Conservation (phyloP, 2,113 vertebrate genomes). For the Pedetes capensis region DNA sequence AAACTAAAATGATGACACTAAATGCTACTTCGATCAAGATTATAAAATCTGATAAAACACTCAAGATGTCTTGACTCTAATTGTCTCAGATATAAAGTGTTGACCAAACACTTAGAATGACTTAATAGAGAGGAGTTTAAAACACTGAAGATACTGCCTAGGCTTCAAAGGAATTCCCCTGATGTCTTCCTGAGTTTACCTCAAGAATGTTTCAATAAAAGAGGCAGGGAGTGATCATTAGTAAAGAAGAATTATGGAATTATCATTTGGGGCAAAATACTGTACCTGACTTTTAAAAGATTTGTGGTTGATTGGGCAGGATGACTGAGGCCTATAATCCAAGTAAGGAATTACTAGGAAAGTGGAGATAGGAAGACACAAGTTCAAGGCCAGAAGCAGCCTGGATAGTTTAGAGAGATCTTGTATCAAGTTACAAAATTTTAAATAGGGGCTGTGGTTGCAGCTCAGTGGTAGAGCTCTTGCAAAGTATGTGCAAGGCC, state of each 20-base stretch:
- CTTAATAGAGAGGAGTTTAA: neutral
- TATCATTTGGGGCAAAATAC: neutral
- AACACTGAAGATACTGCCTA: neutral
- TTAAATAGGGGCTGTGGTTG: too few species aligned
- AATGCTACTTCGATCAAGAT: neutral
- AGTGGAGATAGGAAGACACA: too few species aligned
- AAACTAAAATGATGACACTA: constrained; percentile 43
- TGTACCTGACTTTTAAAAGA: neutral
- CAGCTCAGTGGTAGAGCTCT: too few species aligned
- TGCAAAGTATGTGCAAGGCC: too few species aligned
- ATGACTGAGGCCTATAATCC: too few species aligned
- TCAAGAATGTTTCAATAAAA: neutral
- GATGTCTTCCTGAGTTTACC: neutral
- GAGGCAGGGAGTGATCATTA: neutral
- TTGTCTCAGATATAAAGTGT: neutral
- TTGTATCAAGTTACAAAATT: too few species aligned
- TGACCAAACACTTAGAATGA: neutral
- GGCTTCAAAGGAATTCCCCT: neutral
- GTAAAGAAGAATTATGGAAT: neutral
- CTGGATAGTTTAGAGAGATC: too few species aligned
- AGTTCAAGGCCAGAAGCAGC: too few species aligned
- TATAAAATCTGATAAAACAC: neutral
- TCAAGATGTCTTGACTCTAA: neutral
- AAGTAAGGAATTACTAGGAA: too few species aligned
- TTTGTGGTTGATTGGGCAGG: too few species aligned